Evolutionary conservation across 2,797 vertebrate species (phyloP).

Genomic region (Enteromius paludinosus): DNA sequence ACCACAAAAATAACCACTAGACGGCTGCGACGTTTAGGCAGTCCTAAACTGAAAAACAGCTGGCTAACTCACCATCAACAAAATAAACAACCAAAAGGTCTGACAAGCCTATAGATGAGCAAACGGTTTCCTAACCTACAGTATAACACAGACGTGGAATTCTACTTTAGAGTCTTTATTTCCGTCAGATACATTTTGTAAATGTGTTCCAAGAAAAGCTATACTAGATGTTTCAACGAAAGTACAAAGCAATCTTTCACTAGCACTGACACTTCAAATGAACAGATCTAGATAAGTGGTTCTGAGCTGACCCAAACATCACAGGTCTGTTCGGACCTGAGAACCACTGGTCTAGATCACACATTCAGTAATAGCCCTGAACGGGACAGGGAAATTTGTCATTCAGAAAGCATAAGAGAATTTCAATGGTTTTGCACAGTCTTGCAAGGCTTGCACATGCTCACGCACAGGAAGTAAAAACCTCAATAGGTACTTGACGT

Average conservation of each 20-base stretch:
- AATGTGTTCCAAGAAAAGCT: neutral
- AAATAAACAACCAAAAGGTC: constrained; percentile 6
- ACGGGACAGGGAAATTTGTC: neutral
- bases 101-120: neutral
- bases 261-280: neutral
- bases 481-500: constrained; percentile 6
- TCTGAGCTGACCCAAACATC: neutral
- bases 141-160: neutral
- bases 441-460: neutral
- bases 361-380: neutral
- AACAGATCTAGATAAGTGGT: neutral
- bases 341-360: neutral
- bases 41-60: neutral
- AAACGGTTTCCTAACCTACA: neutral
- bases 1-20: constrained; percentile 10
- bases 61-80: neutral
- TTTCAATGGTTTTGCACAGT: neutral
- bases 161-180: neutral
- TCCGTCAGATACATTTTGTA: neutral
- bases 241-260: neutral
- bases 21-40: neutral
- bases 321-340: neutral
- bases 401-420: neutral
- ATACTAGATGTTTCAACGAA: neutral
- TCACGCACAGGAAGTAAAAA: constrained; percentile 24